These are phyloP conservation scores for Trematocara caparti DNA, from an alignment of 2,797 vertebrate species.

Conservation along the genomic window DNA sequence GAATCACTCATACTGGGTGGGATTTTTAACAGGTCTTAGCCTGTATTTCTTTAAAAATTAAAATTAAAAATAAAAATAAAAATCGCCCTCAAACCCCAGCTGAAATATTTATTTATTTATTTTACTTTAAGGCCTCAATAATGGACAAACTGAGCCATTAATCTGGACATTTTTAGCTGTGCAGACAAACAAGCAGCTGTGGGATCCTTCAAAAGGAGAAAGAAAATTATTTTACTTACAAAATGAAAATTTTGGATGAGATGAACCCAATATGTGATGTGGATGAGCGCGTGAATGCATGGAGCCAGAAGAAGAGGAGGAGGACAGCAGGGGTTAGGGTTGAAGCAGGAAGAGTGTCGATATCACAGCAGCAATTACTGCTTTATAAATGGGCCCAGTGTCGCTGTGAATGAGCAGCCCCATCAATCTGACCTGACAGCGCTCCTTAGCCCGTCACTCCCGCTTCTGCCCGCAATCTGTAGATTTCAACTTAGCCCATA, in stretches of 20 bases:
- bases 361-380: constrained; percentile 86
- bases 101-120: background rate
- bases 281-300: constrained; percentile 6
- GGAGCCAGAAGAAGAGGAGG: background rate
- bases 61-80: background rate
- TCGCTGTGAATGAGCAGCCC: constrained; percentile 80
- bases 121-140: background rate
- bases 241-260: constrained; percentile 16
- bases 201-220: constrained; percentile 2
- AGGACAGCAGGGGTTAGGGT: constrained; percentile 79
- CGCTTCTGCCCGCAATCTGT: constrained; percentile 81
- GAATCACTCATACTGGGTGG: background rate
- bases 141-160: background rate
- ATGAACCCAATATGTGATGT: constrained; percentile 31
- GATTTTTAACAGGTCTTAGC: background rate
- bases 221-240: constrained; percentile 44
- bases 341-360: constrained; percentile 82
- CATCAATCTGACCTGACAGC: constrained; percentile 84
- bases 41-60: background rate
- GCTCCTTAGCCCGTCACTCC: constrained; percentile 84
- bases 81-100: background rate
- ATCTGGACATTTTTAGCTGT: background rate
- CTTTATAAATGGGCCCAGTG: constrained; percentile 84
- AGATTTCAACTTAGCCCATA: constrained; percentile 84
- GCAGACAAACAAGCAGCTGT: constrained; percentile 23